Evolutionary conservation across 2,888 invertebrate genomes (phyloP), one percentile per base, ranked within the genome.

Genomic region (Galeruca laticollis): DNA sequence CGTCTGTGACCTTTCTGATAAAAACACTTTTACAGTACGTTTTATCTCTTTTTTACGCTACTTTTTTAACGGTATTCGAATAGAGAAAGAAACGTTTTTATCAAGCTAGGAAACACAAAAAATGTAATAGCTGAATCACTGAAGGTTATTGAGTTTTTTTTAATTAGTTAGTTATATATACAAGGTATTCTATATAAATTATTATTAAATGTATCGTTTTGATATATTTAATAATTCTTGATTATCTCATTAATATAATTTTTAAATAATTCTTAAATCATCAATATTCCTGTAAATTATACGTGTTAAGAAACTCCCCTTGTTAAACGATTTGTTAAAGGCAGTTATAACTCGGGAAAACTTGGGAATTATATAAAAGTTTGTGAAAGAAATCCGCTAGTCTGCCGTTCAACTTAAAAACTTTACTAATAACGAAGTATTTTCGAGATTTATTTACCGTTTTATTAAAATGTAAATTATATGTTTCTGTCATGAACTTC

Each of bases 391-490:
- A 57, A 57, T 57, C n/a, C 18, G 4, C 35, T 15, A 40, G 15
- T 13, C 31, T 4, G 21, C 54, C 63, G 64, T 33, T 11, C 26
- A 15, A 60, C 52, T 60, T 60, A 31, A 21, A 49, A 69, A 70
- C 66, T 66, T 70, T 70, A 40, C 52, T 64, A 64, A 69, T 69
- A 69, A 64, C 56, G 60, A n/a, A 31, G 54, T 56, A 56, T 69
- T 47, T 47, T 54, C 35, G 33, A 56, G 60, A 66, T 60, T 72
- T 66, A 69, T 72, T 72, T 67, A 63, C 67, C 47, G 47, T 67
- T 69, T 63, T 60, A 72, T 69, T 72, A 69, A 62, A 72, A 71
- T 71, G 65, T 65, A 66, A 72, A 72, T 72, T 69, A 67, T 54
- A 66, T 66, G 51, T 52, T 66, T 35, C 56, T 60, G 56, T 61